phyloP scores from a whole-genome alignment of 2,888 invertebrate genomes.

The Capitulum mitella region DNA sequence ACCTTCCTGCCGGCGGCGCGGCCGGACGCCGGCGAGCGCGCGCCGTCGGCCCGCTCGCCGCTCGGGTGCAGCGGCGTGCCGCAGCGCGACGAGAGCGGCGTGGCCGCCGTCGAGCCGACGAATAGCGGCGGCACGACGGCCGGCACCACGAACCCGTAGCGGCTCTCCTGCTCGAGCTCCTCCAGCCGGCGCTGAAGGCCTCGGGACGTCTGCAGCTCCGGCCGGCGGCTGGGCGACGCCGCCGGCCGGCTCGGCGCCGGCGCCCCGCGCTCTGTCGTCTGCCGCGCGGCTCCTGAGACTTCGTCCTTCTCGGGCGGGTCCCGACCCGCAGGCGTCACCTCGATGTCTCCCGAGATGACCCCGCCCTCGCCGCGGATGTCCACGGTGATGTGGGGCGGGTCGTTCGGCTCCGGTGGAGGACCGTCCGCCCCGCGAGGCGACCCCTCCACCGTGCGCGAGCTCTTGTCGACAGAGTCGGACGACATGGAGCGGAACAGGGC shows the following conservation, averaged over 20 bases:
- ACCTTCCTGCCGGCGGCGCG: background rate
- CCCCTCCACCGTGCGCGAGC: background rate
- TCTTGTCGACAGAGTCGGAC: too few species aligned
- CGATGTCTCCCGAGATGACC: background rate
- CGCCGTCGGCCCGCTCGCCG: background rate
- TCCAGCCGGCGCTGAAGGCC: background rate
- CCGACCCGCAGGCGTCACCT: background rate
- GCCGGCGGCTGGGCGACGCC: background rate
- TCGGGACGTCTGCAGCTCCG: background rate
- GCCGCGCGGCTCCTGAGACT: background rate
- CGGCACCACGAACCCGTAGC: slow-evolving; percentile 11
- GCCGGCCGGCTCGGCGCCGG: background rate
- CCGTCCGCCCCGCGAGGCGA: background rate
- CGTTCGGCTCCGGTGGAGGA: background rate
- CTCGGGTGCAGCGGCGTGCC: background rate
- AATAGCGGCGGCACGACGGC: slow-evolving; percentile 13
- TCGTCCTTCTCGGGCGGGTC: background rate
- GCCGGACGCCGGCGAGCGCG: background rate
- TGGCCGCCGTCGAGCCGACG: background rate
- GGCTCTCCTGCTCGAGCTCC: background rate
- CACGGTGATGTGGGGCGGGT: background rate
- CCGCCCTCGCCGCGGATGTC: background rate
- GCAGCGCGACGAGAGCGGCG: background rate
- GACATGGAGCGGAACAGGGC: too few species aligned
- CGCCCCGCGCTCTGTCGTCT: background rate